These are phyloP conservation scores for Xanthostigma xanthostigma DNA, from an alignment of 2,888 invertebrate genomes.

Conservation along the genomic window DNA sequence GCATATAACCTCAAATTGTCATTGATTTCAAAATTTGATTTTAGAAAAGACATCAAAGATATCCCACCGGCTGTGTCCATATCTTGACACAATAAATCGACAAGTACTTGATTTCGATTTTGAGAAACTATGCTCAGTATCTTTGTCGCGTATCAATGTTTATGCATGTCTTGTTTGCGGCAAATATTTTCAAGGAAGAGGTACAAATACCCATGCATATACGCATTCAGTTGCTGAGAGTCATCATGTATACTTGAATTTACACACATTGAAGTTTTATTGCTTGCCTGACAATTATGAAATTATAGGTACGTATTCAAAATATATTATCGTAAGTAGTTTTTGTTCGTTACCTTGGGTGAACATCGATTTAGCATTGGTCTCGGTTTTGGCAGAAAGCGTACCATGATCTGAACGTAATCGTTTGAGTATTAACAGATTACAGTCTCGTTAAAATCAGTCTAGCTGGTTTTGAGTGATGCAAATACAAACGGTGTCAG, in stretches of 20 bases:
- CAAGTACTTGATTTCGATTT: slow-evolving; percentile 98
- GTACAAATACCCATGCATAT: slow-evolving; percentile 96
- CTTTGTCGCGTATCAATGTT: slow-evolving; percentile 94
- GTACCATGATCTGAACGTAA: no score
- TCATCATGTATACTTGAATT: slow-evolving; percentile 95
- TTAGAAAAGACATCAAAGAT: slow-evolving; percentile 1
- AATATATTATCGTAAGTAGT: neutral
- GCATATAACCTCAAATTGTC: no score
- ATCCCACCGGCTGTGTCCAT: slow-evolving; percentile 71
- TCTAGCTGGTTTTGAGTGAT: no score
- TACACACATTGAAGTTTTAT: slow-evolving; percentile 93
- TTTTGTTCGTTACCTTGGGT: neutral
- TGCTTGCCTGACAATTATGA: slow-evolving; percentile 99
- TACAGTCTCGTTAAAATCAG: no score
- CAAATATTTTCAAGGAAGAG: slow-evolving; percentile 95
- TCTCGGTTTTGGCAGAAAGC: no score
- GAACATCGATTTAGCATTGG: no score
- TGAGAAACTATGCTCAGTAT: slow-evolving; percentile 97
- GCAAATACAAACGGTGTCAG: no score
- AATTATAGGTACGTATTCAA: slow-evolving; percentile 63
- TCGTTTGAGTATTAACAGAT: no score
- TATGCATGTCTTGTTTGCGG: slow-evolving; percentile 99
- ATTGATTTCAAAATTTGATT: no score
- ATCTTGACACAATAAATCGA: slow-evolving; percentile 94
- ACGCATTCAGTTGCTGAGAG: slow-evolving; percentile 96